Conservation (phyloP, 2,113 vertebrate species). For the Crotalus tigris region DNA sequence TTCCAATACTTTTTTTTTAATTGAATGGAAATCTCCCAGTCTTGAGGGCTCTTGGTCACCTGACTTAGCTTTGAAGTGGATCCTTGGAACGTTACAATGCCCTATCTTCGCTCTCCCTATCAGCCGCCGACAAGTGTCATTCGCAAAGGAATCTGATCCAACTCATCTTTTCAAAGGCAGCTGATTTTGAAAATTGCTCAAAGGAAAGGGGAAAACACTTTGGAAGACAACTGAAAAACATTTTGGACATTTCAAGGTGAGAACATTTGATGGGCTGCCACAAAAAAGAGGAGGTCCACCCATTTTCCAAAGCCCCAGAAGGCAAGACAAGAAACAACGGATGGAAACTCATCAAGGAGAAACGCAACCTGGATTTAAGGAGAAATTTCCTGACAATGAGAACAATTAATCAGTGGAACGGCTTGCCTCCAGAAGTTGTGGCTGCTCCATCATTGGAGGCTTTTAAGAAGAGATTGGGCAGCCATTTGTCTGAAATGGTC, state of each 20-base stretch:
- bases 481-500: no score
- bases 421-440: not conserved
- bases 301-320: not conserved
- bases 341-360: not conserved
- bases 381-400: not conserved
- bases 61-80: not conserved
- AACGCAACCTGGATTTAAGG: not conserved
- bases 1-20: not conserved
- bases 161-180: not conserved
- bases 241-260: not conserved
- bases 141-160: not conserved
- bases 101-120: not conserved
- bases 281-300: not conserved
- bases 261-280: not conserved
- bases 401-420: not conserved
- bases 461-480: not conserved
- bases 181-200: not conserved
- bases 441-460: not conserved
- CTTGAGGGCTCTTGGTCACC: not conserved
- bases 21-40: not conserved
- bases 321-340: not conserved
- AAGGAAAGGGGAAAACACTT: not conserved
- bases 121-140: not conserved
- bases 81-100: not conserved
- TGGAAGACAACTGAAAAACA: not conserved